Base-by-base conservation (phyloP, 2,113 vertebrate species). In the Galeopterus variegatus region DNA sequence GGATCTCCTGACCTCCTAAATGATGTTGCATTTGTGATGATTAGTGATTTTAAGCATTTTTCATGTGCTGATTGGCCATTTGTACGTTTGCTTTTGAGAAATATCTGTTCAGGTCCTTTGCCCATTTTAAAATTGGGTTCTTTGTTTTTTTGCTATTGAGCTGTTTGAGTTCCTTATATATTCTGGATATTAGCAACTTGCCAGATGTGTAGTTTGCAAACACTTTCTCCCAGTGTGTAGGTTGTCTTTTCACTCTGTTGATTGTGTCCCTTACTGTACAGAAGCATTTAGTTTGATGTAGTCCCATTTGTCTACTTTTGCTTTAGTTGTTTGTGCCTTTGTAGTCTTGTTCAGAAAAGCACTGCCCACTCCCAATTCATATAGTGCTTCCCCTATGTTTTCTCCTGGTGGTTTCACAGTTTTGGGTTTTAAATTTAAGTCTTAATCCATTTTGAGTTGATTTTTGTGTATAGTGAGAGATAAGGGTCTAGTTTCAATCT, bases 201-300 rank as follows among this genome's bases (percentile, higher is more conserved):
- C 48, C 88, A 81, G 48, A 56, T 31, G 87, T 5, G n/a, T 56
- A 58, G 73, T 80, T 65, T 81, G 17, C n/a, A 73, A 48, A 70
- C 72, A 83, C 83, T 69, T 88, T 79, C 36, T 72, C 48, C 31
- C 18, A 62, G 6, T 52, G 26, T 87, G 18, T 80, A 50, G 3
- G 19, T 80, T 67, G 3, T 83, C 4, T 58, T 65, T 41, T 84
- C 15, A 84, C 73, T 80, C 12, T 50, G 19, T 76, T 90, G 77
- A 19, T 50, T 4, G 8, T 82, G 3, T 60, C 54, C 83, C 89
- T 75, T 19, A 87, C 14, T 80, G 50, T 79, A 8, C 36, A 89
- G 31, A 95, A 52, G 19, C 82, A 80, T 94, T 23, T 64, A 56
- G 82, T 93, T 91, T 91, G 88, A 56, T 72, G 13, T 84, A 92